A percentile compares a stretch with the other conserved stretches of the same genome.
Conservation (phyloP, 1,140 invertebrate species). For the Drosophila parabipectinata region DNA sequence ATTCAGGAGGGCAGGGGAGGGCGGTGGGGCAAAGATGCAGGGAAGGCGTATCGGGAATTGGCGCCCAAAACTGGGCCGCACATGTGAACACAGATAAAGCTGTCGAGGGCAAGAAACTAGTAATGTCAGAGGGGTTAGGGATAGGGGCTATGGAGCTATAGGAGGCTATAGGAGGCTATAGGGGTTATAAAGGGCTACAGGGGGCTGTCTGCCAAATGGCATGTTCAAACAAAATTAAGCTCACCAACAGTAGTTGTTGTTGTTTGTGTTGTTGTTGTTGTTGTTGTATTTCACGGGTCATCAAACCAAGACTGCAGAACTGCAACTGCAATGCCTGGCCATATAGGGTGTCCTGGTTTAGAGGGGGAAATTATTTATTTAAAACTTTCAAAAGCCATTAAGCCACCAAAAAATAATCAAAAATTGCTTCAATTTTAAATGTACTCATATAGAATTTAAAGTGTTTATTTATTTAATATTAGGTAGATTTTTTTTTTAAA, state of each 20-base stretch:
- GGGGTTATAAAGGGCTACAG: neutral
- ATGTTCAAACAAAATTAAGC: conserved; percentile 76
- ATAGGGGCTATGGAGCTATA: neutral
- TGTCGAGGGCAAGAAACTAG: conserved; percentile 67
- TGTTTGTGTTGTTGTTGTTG: conserved; percentile 1
- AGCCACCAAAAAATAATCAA: neutral
- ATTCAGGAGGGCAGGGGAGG: neutral
- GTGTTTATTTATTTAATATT: too few relatives aligned
- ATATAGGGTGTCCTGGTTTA: conserved; percentile 47
- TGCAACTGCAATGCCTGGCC: conserved; percentile 34
- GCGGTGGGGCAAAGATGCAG: neutral
- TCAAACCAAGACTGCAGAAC: conserved; percentile 61
- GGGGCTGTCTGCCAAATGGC: conserved; percentile 20
- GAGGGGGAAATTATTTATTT: neutral
- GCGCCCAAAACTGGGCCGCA: conserved; percentile 31
- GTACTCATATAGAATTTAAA: too few relatives aligned
- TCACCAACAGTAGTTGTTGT: conserved; percentile 37
- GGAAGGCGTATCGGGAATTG: neutral
- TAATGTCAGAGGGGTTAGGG: conserved; percentile 34
- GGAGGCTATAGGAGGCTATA: neutral
- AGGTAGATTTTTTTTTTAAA: too few relatives aligned
- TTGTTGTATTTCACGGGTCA: conserved; percentile 55
- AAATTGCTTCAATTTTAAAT: neutral
- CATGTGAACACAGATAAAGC: conserved; percentile 66
- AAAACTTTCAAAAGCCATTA: neutral